Evolutionary conservation across 1,140 invertebrate species (phyloP), one percentile per base, ranked within the genome.

Genomic region (Drosophila pandora): DNA sequence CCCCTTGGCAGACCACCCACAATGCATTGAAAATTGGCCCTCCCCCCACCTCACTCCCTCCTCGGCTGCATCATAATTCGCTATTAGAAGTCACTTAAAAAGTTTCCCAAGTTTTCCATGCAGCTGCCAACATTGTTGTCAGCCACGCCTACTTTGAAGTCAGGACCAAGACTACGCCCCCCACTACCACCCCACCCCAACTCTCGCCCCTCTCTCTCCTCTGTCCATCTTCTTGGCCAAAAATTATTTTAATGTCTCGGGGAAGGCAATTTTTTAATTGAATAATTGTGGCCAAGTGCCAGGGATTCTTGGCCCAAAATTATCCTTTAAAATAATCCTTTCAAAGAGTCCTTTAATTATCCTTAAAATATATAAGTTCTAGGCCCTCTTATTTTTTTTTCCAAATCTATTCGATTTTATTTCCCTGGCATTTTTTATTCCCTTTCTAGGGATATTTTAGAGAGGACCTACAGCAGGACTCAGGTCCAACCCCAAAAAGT

Each of bases 11-110:
- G 34, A 12, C 22, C 49, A 0, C 45, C 34, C 34, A 58, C 71
- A 59, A 57, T 65, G 80, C 79, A 82, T 79, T 80, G 60, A 71
- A 79, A 68, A 83, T 75, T 78, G 74, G 58, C 64, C 17, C 17
- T 9, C 25, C n/a, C 13, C 43, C 23, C 9, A 22, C 17, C 17
- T 12, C 25, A 28, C 37, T 34, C 6, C 21, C 41, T 5, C 21
- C 25, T 7, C 32, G 71, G 56, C 74, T 67, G 68, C 82, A 85
- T 85, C 83, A 85, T 85, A 85, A 85, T 85, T 85, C 78, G 82
- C 82, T 87, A 85, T 85, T 85, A 85, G 82, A 85, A 85, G 82
- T 85, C 82, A 85, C 82, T 85, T 85, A 85, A 87, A 87, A 85
- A 85, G 52, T 85, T 85, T 85, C 30, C 69, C 69, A 87, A 85